phyloP scores from a whole-genome alignment of 2,888 invertebrate species.

The Cephus nigrinus region DNA sequence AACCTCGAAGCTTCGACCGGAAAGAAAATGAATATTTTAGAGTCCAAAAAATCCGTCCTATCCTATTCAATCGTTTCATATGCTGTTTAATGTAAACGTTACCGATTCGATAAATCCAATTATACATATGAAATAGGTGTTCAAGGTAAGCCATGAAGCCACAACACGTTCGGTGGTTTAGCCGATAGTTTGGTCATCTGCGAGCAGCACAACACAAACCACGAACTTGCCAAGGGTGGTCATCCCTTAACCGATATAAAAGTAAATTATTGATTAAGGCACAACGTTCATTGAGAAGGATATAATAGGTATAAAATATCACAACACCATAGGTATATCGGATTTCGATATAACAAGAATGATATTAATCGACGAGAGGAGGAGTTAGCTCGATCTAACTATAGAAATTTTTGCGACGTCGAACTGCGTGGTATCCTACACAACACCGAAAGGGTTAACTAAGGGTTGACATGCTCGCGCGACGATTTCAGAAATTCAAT shows the following conservation, averaged over 20 bases:
- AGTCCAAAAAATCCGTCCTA: not conserved
- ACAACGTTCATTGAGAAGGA: not conserved
- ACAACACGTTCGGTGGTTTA: slow-evolving; percentile 33
- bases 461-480: slow-evolving; percentile 22
- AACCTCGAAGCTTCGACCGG: not conserved
- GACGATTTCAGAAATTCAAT: slow-evolving; percentile 39
- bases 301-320: no score
- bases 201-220: slow-evolving; percentile 36
- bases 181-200: slow-evolving; percentile 29
- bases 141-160: slow-evolving; percentile 10
- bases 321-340: not conserved
- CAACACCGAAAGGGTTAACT: not conserved
- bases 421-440: not conserved
- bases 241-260: not conserved
- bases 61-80: not conserved
- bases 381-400: not conserved
- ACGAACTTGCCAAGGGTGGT: slow-evolving; percentile 30
- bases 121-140: not conserved
- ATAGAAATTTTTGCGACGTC: not conserved
- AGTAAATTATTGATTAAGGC: not conserved
- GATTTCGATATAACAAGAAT: not conserved
- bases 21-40: not conserved
- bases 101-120: not conserved
- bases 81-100: not conserved
- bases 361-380: not conserved